Evolutionary conservation across 2,888 invertebrate species (phyloP), one percentile per base, ranked within the genome.

Genomic region (Rhamnusium bicolor): DNA sequence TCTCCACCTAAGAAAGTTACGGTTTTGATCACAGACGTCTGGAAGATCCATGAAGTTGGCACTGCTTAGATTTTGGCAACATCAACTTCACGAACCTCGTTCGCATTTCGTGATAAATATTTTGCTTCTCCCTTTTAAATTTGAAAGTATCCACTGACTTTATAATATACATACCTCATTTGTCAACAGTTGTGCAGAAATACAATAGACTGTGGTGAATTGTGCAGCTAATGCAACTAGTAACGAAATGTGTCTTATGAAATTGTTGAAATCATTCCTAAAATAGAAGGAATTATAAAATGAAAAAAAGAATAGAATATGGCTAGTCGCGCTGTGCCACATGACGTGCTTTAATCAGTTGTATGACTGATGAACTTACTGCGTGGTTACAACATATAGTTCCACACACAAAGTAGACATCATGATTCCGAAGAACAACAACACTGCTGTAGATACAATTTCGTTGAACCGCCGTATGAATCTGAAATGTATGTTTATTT

Each of bases 81-180:
- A n/a, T n/a, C n/a, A n/a, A n/a, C n/a, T n/a, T n/a, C n/a, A n/a
- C n/a, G n/a, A n/a, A n/a, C n/a, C n/a, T n/a, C n/a, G n/a, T n/a
- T n/a, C n/a, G n/a, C n/a, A n/a, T n/a, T n/a, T n/a, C n/a, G n/a
- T n/a, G n/a, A n/a, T n/a, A n/a, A n/a, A n/a, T n/a, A n/a, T n/a
- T n/a, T n/a, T n/a, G n/a, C n/a, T n/a, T n/a, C n/a, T n/a, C n/a
- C n/a, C n/a, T n/a, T n/a, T n/a, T n/a, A n/a, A n/a, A n/a, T n/a
- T n/a, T n/a, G n/a, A n/a, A n/a, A n/a, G n/a, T n/a, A n/a, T n/a
- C n/a, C n/a, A n/a, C n/a, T n/a, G n/a, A n/a, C n/a, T n/a, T n/a
- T n/a, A n/a, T n/a, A n/a, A n/a, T n/a, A n/a, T 27, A 53, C 65
- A 7, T 51, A 65, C 54, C 54, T 66, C 66, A 29, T 21, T 14